These are phyloP conservation scores for Hemicordylus capensis DNA, from an alignment of 2,113 vertebrate species.

Conservation along the genomic window DNA sequence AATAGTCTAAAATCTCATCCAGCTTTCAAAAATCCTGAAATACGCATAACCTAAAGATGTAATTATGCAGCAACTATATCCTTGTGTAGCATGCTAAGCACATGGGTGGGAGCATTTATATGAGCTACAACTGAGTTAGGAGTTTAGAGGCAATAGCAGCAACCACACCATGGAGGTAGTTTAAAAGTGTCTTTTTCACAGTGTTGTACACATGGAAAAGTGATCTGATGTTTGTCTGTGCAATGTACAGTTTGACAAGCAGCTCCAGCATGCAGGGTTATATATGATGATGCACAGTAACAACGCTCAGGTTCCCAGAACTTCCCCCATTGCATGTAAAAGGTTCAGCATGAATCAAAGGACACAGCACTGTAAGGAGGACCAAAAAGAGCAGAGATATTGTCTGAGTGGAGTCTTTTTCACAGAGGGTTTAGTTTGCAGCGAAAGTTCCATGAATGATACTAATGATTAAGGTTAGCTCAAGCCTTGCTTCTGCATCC, in stretches of 20 bases:
- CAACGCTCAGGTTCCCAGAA: not conserved
- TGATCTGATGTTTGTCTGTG: too few species aligned
- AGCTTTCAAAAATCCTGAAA: constrained; percentile 21
- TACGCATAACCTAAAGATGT: not conserved
- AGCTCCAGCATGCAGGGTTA: not conserved
- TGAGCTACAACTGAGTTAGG: not conserved
- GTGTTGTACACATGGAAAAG: not conserved
- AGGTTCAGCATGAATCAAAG: not conserved
- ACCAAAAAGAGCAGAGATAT: not conserved
- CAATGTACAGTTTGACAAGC: too few species aligned
- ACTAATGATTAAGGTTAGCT: not conserved
- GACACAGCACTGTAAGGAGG: not conserved
- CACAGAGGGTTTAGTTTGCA: not conserved
- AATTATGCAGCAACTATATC: not conserved
- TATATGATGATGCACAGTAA: not conserved
- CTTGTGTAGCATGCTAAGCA: not conserved
- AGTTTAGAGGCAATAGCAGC: not conserved
- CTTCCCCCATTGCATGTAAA: not conserved
- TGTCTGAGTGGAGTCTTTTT: not conserved
- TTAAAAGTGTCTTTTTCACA: constrained; percentile 1
- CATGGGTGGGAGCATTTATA: not conserved
- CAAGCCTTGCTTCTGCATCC: not conserved
- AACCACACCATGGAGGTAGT: not conserved
- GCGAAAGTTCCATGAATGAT: not conserved
- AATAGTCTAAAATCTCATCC: not conserved